A percentile compares a stretch with the other conserved stretches of the same genome.
These are phyloP conservation scores for Andrena cerasifolii DNA, from an alignment of 1,140 invertebrate species.

Conservation along the genomic window DNA sequence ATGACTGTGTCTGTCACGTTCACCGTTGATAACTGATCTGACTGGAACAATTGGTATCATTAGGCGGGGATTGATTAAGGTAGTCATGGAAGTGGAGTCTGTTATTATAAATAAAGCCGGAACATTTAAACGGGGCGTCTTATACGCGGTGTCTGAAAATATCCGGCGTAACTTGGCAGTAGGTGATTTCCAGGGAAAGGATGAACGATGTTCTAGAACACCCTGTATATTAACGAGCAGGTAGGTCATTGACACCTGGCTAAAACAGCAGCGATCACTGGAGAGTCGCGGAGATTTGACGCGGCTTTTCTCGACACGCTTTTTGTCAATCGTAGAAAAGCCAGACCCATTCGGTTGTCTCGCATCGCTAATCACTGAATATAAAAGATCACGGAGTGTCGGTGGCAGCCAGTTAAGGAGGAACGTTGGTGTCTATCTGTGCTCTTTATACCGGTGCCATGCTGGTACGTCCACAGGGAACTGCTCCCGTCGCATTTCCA, in stretches of 20 bases:
- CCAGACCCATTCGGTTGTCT: conserved; percentile 76
- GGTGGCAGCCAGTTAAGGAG: conserved; percentile 73
- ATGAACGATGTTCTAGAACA: neutral
- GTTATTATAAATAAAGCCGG: too few species aligned
- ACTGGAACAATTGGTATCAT: too few species aligned
- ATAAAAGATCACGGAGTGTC: conserved; percentile 78
- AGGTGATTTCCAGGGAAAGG: neutral
- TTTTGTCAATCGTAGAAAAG: conserved; percentile 81
- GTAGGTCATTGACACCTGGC: conserved; percentile 65
- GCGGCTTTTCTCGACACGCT: conserved; percentile 75
- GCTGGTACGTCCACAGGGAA: conserved; percentile 75
- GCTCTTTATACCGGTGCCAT: conserved; percentile 70
- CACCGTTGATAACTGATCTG: too few species aligned
- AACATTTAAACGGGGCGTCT: too few species aligned
- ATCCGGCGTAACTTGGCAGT: too few species aligned
- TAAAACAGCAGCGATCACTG: conserved; percentile 57
- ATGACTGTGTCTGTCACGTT: too few species aligned
- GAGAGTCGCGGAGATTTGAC: conserved; percentile 75
- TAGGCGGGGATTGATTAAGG: too few species aligned
- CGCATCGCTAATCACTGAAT: conserved; percentile 79
- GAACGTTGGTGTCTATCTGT: conserved; percentile 71
- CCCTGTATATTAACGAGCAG: conserved; percentile 41
- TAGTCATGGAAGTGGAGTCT: too few species aligned
- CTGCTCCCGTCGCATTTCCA: too few species aligned
- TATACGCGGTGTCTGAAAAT: neutral